Evolutionary conservation across 2,797 vertebrate species (phyloP).

Genomic region (Tamandua tetradactyla): DNA sequence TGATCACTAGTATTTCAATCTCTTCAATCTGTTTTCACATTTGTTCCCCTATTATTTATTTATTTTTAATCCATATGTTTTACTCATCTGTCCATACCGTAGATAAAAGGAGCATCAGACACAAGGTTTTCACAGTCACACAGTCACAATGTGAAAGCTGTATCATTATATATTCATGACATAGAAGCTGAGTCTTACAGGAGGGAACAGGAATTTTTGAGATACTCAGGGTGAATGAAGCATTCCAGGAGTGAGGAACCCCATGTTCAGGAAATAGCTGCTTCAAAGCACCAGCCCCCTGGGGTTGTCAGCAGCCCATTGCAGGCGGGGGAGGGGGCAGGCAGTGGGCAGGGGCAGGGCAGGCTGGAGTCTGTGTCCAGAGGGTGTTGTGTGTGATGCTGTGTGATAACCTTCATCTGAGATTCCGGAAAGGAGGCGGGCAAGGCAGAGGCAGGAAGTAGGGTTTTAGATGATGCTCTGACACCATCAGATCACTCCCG

Average conservation of each 20-base stretch:
- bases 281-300: not conserved
- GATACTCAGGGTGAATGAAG: accelerated
- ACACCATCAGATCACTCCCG: not conserved
- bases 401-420: not conserved
- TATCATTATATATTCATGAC: no score
- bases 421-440: not conserved
- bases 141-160: no score
- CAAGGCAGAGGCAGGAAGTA: not conserved
- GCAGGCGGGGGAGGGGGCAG: not conserved
- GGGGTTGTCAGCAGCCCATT: accelerated
- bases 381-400: not conserved
- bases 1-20: no score
- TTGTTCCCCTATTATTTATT: no score
- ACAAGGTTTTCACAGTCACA: no score
- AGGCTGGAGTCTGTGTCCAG: not conserved
- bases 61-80: no score
- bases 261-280: not conserved
- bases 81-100: no score
- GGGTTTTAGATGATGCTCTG: no score
- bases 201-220: not conserved
- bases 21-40: no score
- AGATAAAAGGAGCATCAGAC: no score
- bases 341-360: no score
- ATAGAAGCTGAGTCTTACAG: not conserved
- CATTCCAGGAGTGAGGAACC: not conserved